Evolutionary conservation across 2,797 vertebrate species (phyloP).

Genomic region (Forpus xanthops): DNA sequence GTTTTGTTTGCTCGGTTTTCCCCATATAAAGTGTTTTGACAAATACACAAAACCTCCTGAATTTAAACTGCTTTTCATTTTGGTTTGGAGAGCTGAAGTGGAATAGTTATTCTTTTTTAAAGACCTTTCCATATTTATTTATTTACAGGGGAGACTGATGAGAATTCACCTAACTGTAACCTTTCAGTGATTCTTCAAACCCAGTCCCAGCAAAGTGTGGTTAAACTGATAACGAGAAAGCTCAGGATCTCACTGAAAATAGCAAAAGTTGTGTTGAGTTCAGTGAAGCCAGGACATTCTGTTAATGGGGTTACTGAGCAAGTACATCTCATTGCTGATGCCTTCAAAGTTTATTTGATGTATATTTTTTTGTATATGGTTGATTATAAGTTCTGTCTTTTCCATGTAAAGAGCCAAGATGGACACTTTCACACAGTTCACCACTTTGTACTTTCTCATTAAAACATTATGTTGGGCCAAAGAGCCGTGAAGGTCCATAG

Average conservation of each 20-base stretch:
- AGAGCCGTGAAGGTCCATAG: background rate
- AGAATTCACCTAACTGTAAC: background rate
- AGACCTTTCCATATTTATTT: background rate
- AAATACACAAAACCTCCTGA: background rate
- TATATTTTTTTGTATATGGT: background rate
- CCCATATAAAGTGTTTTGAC: background rate
- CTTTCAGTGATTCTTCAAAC: background rate
- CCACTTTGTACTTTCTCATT: background rate
- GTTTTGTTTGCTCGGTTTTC: too few species aligned
- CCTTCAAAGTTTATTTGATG: background rate
- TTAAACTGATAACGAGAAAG: background rate
- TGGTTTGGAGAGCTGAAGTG: background rate
- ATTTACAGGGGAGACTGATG: background rate
- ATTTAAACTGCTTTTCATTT: background rate
- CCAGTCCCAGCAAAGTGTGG: background rate
- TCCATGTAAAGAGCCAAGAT: background rate
- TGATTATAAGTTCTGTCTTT: background rate
- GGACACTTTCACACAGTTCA: background rate
- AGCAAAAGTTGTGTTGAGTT: background rate
- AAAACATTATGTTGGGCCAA: fast-evolving
- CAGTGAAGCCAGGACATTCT: background rate
- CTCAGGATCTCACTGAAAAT: background rate
- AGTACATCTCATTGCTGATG: background rate
- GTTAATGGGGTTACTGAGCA: background rate
- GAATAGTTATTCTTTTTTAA: background rate